Percentiles rank a stretch among this genome's conserved stretches.
Evolutionary conservation across 1,140 invertebrate genomes (phyloP).

Genomic region (Ectropis grisescens): DNA sequence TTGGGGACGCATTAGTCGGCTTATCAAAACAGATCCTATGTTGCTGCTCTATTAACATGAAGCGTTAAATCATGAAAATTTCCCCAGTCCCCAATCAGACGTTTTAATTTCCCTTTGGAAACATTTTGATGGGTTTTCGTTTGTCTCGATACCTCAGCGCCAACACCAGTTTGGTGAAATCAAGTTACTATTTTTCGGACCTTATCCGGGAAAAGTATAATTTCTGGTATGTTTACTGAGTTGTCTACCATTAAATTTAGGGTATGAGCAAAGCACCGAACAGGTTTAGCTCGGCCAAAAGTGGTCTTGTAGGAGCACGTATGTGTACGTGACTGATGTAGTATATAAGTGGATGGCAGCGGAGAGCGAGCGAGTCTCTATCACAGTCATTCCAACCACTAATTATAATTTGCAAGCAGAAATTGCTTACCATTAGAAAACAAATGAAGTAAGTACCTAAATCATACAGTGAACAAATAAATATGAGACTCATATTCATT

Average conservation of each 20-base stretch:
- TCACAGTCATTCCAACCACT: too few species aligned
- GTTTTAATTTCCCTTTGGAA: slow-evolving; percentile 19
- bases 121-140: slow-evolving; percentile 16
- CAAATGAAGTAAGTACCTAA: too few species aligned
- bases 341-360: too few species aligned
- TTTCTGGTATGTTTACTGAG: slow-evolving; percentile 16
- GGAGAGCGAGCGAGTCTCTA: too few species aligned
- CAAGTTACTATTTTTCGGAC: slow-evolving; percentile 30
- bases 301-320: too few species aligned
- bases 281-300: slow-evolving; percentile 27
- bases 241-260: slow-evolving; percentile 20
- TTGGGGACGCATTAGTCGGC: slow-evolving; percentile 18
- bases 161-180: slow-evolving; percentile 23
- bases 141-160: slow-evolving; percentile 15
- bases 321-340: too few species aligned
- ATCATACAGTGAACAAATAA: too few species aligned
- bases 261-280: slow-evolving; percentile 21
- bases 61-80: slow-evolving; percentile 17
- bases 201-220: slow-evolving; percentile 23
- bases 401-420: too few species aligned
- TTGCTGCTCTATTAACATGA: slow-evolving; percentile 15
- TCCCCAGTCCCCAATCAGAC: slow-evolving; percentile 16
- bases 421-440: too few species aligned
- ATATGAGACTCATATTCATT: too few species aligned
- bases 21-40: slow-evolving; percentile 18